phyloP scores from a whole-genome alignment of 2,113 vertebrate species.

The Oncorhynchus tshawytscha region DNA sequence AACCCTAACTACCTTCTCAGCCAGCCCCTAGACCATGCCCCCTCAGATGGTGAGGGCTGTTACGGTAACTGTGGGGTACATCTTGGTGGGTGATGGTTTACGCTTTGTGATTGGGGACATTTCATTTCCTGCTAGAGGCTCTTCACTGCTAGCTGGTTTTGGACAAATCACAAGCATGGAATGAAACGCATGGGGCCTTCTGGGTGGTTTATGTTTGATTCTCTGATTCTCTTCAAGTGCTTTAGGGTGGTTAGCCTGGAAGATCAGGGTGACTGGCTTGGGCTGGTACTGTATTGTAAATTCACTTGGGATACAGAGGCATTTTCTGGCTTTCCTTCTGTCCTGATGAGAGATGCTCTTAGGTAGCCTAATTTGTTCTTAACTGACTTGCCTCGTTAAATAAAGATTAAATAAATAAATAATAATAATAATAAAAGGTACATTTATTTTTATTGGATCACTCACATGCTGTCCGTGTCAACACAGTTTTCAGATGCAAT shows the following conservation, averaged over 20 bases:
- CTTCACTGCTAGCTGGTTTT: neutral
- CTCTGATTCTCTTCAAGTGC: neutral
- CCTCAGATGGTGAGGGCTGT: conserved; percentile 38
- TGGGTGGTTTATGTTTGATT: neutral
- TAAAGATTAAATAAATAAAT: too few relatives aligned
- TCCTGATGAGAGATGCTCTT: too few relatives aligned
- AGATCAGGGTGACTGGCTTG: neutral
- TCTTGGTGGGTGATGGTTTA: conserved; percentile 9
- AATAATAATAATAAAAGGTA: too few relatives aligned
- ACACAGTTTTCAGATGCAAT: neutral
- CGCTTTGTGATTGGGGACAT: conserved; percentile 16
- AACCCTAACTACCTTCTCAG: conserved; percentile 37
- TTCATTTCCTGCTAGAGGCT: neutral
- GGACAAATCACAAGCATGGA: neutral
- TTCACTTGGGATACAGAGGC: too few relatives aligned
- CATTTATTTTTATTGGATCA: neutral
- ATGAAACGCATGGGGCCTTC: neutral
- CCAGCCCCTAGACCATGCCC: conserved; percentile 35
- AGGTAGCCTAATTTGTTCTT: too few relatives aligned
- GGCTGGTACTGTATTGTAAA: too few relatives aligned
- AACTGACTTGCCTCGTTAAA: too few relatives aligned
- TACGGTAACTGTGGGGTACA: conserved; percentile 50
- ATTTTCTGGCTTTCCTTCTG: neutral
- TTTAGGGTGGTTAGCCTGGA: neutral
- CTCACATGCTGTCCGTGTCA: neutral